Base-by-base conservation (phyloP, 35 echinoderm and acorn worm species). In the Apostichopus japonicus region DNA sequence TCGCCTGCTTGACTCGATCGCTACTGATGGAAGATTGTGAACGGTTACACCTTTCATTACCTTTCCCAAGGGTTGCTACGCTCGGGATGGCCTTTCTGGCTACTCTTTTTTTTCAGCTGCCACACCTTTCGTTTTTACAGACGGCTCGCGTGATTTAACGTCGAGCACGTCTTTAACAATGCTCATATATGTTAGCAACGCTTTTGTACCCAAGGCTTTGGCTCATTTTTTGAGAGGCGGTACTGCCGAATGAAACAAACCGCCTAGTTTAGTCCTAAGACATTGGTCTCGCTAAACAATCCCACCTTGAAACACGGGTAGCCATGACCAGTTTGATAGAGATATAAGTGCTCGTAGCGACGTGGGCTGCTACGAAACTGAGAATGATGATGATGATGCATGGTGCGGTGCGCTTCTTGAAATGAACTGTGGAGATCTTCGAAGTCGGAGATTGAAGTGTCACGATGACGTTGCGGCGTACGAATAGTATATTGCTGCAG, bases 401-500 rank as follows among this genome's bases (percentile, higher is more conserved):
- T 27, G 25, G 25, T 27, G 1, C 25, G 1, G 1, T 27, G 92
- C 9, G 51, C 6, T 9, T 79, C 24, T 23, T 55, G 51, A 93
- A 24, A 33, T 17, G 23, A 90, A 93, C 6, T 91, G 70, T 19
- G 80, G 33, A 13, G 62, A 27, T 81, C 94, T 72, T 14, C 33
- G 19, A 27, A 76, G 67, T 82, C 91, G 58, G 55, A 95, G 93
- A 51, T 95, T 1, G 94, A 56, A 95, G 94, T 83, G 92, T 95
- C 25, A 82, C 58, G 24, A 95, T 88, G 56, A 93, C 83, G 71
- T 78, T 93, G 21, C 94, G 77, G 10, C 94, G 52, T 10, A 77
- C 24, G 55, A 83, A 95, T 93, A 72, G 83, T 2, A 93, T 77
- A 33, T 87, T 86, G 57, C 81, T 0, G 6, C 87, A 79, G 5